A percentile compares a stretch with the other conserved stretches of the same genome.
Evolutionary conservation across 2,888 invertebrate genomes (phyloP).

Genomic region (Campoletis raptor): DNA sequence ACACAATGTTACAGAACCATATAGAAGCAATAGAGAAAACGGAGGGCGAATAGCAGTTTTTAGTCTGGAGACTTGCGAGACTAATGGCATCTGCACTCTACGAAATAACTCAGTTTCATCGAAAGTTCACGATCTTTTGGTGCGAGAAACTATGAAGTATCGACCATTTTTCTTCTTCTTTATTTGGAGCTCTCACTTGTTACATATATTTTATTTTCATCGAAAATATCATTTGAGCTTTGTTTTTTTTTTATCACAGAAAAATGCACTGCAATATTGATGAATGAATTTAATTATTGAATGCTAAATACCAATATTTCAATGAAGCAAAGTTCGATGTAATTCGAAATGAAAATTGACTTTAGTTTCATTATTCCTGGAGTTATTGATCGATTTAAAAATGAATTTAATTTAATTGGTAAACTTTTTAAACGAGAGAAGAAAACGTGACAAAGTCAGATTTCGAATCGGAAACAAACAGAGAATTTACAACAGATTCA

Average conservation of each 20-base stretch:
- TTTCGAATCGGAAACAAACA: neutral
- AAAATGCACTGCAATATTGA: neutral
- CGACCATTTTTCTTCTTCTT: constrained; percentile 14
- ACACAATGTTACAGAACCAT: constrained; percentile 7
- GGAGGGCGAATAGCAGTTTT: constrained; percentile 41
- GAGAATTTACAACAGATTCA: neutral
- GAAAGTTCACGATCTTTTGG: constrained; percentile 44
- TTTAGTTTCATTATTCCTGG: neutral
- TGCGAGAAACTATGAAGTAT: constrained; percentile 50
- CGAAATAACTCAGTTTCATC: constrained; percentile 57
- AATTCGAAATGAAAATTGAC: neutral
- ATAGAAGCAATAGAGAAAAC: constrained; percentile 23
- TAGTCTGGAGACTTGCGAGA: constrained; percentile 48
- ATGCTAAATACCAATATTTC: neutral
- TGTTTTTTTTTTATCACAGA: neutral
- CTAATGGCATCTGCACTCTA: constrained; percentile 54
- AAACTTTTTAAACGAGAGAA: neutral
- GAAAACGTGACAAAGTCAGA: neutral
- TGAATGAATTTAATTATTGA: neutral
- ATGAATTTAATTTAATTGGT: neutral
- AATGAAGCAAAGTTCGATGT: neutral
- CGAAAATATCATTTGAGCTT: neutral
- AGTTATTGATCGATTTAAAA: neutral
- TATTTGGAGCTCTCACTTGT: constrained; percentile 17
- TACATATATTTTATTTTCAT: neutral